These are phyloP conservation scores for Sminthopsis crassicaudata DNA, from an alignment of 2,113 vertebrate species.

Conservation along the genomic window DNA sequence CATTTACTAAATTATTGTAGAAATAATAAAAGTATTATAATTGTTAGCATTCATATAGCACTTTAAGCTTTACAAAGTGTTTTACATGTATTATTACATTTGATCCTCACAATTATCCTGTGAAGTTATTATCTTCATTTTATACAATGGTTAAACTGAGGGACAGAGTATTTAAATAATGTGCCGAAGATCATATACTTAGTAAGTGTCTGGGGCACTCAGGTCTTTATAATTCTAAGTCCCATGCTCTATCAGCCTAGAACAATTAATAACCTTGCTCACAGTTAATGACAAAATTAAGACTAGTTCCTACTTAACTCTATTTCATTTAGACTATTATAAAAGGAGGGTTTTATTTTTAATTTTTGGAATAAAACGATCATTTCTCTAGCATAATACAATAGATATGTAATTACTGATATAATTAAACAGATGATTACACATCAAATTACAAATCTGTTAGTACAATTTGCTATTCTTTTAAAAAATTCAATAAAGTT, in stretches of 20 bases:
- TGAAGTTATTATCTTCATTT: neutral
- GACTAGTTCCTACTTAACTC: neutral
- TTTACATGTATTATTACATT: neutral
- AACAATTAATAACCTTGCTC: neutral
- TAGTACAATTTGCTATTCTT: too few species aligned
- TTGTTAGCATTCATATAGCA: neutral
- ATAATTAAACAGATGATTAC: too few species aligned
- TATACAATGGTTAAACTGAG: neutral
- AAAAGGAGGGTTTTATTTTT: neutral
- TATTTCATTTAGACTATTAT: neutral
- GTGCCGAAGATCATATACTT: neutral
- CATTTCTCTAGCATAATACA: neutral
- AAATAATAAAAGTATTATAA: neutral
- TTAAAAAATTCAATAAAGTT: too few species aligned
- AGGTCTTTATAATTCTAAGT: neutral
- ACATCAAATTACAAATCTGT: too few species aligned
- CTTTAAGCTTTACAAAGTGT: neutral
- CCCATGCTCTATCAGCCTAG: neutral
- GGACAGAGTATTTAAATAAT: neutral
- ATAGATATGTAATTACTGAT: too few species aligned
- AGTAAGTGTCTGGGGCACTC: neutral
- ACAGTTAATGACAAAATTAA: neutral
- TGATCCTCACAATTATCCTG: neutral
- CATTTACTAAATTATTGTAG: neutral
- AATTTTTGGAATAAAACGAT: neutral